These are phyloP conservation scores for Geotrupes spiniger DNA, from an alignment of 2,888 invertebrate species.

Conservation along the genomic window DNA sequence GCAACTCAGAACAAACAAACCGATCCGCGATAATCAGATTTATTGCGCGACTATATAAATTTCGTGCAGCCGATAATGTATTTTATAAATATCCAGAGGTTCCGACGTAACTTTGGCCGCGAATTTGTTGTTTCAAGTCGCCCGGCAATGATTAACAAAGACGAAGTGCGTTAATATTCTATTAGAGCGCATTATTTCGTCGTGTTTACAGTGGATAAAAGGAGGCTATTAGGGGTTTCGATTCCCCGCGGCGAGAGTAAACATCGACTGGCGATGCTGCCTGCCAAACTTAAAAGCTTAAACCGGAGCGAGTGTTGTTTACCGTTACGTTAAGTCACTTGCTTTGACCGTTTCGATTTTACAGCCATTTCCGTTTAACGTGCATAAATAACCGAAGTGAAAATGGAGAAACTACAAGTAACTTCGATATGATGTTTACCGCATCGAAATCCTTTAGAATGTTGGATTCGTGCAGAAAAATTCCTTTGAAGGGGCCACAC, in stretches of 20 bases:
- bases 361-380: conserved; percentile 7
- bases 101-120: too few relatives aligned
- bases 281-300: conserved; percentile 18
- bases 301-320: conserved; percentile 19
- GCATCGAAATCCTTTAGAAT: too few relatives aligned
- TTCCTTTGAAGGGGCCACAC: too few relatives aligned
- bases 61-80: too few relatives aligned
- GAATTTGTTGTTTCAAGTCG: conserved; percentile 11
- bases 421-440: too few relatives aligned
- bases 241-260: conserved; percentile 35
- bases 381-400: not conserved
- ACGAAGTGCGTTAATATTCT: conserved; percentile 5
- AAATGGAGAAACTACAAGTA: not conserved
- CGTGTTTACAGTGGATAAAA: conserved; percentile 42
- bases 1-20: too few relatives aligned
- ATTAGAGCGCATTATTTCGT: conserved; percentile 26
- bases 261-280: conserved; percentile 22
- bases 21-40: too few relatives aligned
- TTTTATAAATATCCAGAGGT: too few relatives aligned
- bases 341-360: conserved; percentile 7
- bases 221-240: conserved; percentile 37
- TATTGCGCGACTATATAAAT: too few relatives aligned
- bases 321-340: conserved; percentile 20
- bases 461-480: too few relatives aligned
- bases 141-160: conserved; percentile 10